Base-by-base conservation (phyloP, 2,113 vertebrate genomes). In the Riparia riparia region DNA sequence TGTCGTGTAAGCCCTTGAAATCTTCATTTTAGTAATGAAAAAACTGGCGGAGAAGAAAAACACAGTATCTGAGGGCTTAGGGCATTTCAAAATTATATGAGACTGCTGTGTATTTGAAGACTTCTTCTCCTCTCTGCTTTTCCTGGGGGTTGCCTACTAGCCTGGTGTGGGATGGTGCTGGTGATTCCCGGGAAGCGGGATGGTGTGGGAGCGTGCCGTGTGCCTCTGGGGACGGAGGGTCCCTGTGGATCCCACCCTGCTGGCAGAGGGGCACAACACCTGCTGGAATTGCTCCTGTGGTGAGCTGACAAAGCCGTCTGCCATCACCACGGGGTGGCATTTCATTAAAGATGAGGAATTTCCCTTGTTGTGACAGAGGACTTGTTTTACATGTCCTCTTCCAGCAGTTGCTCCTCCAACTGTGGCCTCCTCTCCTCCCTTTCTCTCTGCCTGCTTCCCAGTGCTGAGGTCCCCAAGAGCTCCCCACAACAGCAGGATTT, bases 181-280 rank as follows among this genome's bases (percentile, higher is more conserved):
- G 45, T 60, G 58, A 49, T 34, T 34, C 29, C 60, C 0, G 9
- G 37, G 37, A 37, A 37, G 37, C 37, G 37, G 37, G 37, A 37
- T 37, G 37, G 37, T 37, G 37, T 37, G 37, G 10, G 25, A 87
- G 47, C 0, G 0, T 19, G 41, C 4, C 0, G 0, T 25, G 32
- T 22, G 11, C 17, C 9, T 41, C n/a, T 60, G 31, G 32, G 49
- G 50, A n/a, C 45, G 42, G 15, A 70, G 50, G 4, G 5, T 64
- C 42, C 68, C 76, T 45, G 32, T 1, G 2, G 72, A 70, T 73
- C 34, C 37, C 70, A 21, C 17, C 16, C 58, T 12, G 5, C 49
- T 32, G 61, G 56, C 34, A 61, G 14, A 19, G 65, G 78, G 61
- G 29, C 8, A 4, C 51, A 0, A 3, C 9, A 10, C 44, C 26